Evolutionary conservation across 2,113 vertebrate genomes (phyloP), one percentile per base, ranked within the genome.

Genomic region (Delphinapterus leucas): DNA sequence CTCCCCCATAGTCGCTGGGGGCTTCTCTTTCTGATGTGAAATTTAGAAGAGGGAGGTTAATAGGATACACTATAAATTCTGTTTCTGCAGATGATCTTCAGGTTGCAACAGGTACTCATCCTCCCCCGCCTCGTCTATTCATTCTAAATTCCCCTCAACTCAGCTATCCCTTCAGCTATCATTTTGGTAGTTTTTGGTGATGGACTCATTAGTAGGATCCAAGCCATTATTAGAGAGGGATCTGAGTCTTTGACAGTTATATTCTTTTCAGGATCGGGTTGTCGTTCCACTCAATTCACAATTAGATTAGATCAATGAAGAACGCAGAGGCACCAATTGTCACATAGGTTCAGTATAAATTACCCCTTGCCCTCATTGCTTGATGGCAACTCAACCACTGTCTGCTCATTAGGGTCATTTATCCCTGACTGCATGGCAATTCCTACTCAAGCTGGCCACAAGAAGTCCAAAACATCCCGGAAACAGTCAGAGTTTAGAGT

Each of bases 81-180:
- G 33, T 26, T 63, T 85, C 18, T 80, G 31, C 11, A 12, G 38
- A 49, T 26, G 8, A 25, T 71, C 13, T 76, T n/a, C 36, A 83
- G 11, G 36, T 47, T 94, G 47, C 21, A 83, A 4, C 31, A 25
- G 8, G 12, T 47, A 47, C 4, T 47, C 28, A 3, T 8, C 38
- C 11, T 83, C 36, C 25, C 3, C 5, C 0, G 13, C 4, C 21
- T 58, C 3, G 17, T 4, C 20, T 44, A 5, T 41, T 41, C 14
- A 36, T 36, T n/a, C 21, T 36, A 41, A 41, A 41, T 55, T 67
- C 5, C 17, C 28, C 44, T 74, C 49, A 63, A 11, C 8, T 25
- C 47, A 38, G 41, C 8, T 49, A 47, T 49, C 31, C 33, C 10
- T 38, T 93, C 8, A 28, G 63, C 49, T 70, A 20, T 92, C 49